Evolutionary conservation across 2,888 invertebrate species (phyloP).

Genomic region (Lasioglossum marginatum): DNA sequence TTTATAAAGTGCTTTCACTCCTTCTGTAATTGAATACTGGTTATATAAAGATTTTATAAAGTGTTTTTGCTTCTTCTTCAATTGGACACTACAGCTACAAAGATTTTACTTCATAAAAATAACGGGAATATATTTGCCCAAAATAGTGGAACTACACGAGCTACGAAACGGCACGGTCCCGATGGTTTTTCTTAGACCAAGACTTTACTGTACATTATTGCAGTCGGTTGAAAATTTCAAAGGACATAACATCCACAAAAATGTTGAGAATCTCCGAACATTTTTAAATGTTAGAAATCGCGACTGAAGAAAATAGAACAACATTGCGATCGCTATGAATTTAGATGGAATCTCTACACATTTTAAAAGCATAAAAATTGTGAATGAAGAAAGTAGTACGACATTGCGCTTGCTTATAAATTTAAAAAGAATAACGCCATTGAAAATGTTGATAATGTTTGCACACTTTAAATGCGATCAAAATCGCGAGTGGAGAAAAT

Average conservation of each 20-base stretch:
- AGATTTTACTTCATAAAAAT: background rate
- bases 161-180: too few species aligned
- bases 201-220: too few species aligned
- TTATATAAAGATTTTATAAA: background rate
- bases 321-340: too few species aligned
- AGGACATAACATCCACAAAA: too few species aligned
- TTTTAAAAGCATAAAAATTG: background rate
- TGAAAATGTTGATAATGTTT: background rate
- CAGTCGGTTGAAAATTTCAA: too few species aligned
- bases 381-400: background rate
- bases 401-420: background rate
- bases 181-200: too few species aligned
- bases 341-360: background rate
- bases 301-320: too few species aligned
- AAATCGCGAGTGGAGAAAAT: background rate
- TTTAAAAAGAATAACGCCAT: background rate
- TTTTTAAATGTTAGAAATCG: too few species aligned
- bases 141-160: too few species aligned
- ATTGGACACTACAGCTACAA: background rate
- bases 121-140: background rate
- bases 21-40: background rate
- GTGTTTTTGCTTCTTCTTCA: background rate
- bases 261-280: too few species aligned
- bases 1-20: background rate
- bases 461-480: background rate